Evolutionary conservation across 2,113 vertebrate species (phyloP).

Genomic region (Nannobrachium achirus): DNA sequence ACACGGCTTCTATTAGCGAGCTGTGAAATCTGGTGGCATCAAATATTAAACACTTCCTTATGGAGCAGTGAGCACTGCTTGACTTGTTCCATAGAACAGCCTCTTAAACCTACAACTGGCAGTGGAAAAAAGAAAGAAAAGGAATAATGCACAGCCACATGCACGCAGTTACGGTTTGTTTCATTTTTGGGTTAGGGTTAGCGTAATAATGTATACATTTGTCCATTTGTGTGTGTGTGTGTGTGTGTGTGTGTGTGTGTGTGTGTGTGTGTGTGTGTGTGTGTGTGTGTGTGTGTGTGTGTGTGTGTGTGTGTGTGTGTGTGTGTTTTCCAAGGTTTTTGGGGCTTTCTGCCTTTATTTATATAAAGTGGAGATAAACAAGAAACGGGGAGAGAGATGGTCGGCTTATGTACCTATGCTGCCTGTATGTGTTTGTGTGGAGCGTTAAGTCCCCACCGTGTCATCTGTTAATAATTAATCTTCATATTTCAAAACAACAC

Average conservation of each 20-base stretch:
- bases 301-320: too few relatives aligned
- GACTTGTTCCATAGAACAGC: slow-evolving; percentile 74
- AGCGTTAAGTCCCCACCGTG: slow-evolving; percentile 31
- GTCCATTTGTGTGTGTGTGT: slow-evolving; percentile 23
- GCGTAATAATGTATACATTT: background rate
- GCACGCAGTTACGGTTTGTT: slow-evolving; percentile 72
- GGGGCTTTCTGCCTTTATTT: too few relatives aligned
- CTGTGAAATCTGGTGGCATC: slow-evolving; percentile 78
- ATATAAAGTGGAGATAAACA: too few relatives aligned
- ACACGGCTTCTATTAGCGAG: slow-evolving; percentile 79
- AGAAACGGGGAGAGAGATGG: too few relatives aligned
- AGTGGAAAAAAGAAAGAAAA: slow-evolving; percentile 65
- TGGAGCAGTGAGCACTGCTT: slow-evolving; percentile 70
- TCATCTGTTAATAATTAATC: slow-evolving; percentile 68
- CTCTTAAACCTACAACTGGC: slow-evolving; percentile 78
- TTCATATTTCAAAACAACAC: slow-evolving; percentile 34
- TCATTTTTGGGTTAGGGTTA: slow-evolving; percentile 13
- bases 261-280: slow-evolving; percentile 9
- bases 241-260: slow-evolving; percentile 13
- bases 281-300: background rate
- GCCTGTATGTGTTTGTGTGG: slow-evolving; percentile 21
- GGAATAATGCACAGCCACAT: slow-evolving; percentile 62
- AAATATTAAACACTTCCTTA: slow-evolving; percentile 84
- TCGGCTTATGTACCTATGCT: too few relatives aligned
- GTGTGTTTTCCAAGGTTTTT: too few relatives aligned